Percentiles rank a stretch among this genome's conserved stretches.
Conservation (phyloP, 2,797 vertebrate genomes). For the Notolepis coatsorum region DNA sequence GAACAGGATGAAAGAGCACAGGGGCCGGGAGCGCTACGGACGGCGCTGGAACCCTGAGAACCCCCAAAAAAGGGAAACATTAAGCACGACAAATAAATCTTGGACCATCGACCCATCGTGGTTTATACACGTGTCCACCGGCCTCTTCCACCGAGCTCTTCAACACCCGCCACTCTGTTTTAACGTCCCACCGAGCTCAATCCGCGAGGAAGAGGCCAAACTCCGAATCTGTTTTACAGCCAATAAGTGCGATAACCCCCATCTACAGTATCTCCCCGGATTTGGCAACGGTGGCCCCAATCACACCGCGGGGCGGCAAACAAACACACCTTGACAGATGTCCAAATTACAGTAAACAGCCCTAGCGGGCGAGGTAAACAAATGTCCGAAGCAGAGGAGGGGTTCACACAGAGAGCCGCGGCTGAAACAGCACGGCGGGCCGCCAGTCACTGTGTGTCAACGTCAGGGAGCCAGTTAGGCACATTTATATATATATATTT, state of each 20-base stretch:
- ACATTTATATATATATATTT: conserved; percentile 49
- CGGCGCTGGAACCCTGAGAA: conserved; percentile 25
- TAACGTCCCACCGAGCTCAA: conserved; percentile 51
- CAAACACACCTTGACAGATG: conserved; percentile 76
- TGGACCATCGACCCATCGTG: too few relatives aligned
- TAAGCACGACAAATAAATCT: conserved; percentile 27
- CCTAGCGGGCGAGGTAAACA: conserved; percentile 62
- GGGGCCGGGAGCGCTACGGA: conserved; percentile 27
- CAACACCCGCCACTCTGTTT: conserved; percentile 39
- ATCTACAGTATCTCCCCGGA: conserved; percentile 67
- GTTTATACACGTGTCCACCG: conserved; percentile 14
- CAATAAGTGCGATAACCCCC: conserved; percentile 48
- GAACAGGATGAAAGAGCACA: conserved; percentile 52
- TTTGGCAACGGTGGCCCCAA: conserved; percentile 68
- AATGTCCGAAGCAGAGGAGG: conserved; percentile 58
- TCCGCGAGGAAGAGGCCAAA: conserved; percentile 48
- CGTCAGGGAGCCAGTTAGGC: conserved; percentile 66
- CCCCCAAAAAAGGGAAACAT: conserved; percentile 21
- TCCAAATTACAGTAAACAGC: conserved; percentile 79
- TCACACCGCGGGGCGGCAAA: conserved; percentile 67
- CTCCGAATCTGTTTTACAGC: conserved; percentile 45
- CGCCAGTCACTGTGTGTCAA: conserved; percentile 71
- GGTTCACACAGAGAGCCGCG: conserved; percentile 28
- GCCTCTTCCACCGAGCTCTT: conserved; percentile 24
- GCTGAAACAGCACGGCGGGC: conserved; percentile 59